These are phyloP conservation scores for Acleris laterana DNA, from an alignment of 2,888 invertebrate genomes.

Conservation along the genomic window DNA sequence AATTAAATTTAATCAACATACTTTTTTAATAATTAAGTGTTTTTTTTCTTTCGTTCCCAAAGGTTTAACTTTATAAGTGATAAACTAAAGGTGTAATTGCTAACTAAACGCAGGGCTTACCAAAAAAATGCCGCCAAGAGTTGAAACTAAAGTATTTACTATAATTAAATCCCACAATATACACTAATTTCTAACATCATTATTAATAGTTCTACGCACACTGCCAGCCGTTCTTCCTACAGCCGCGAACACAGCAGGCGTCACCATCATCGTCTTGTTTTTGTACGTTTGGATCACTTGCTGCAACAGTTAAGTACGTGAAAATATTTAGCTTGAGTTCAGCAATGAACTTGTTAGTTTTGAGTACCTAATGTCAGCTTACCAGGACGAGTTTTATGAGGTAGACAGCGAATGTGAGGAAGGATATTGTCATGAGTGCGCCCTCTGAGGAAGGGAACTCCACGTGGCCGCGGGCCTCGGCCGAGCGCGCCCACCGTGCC, in stretches of 20 bases:
- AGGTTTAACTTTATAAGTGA: too few species aligned
- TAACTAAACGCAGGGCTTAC: background rate
- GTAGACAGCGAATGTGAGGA: conserved; percentile 93
- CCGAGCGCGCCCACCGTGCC: conserved; percentile 49
- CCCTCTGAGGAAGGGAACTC: conserved; percentile 93
- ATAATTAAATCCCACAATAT: background rate
- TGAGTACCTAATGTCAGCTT: conserved; percentile 51
- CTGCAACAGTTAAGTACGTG: conserved; percentile 72
- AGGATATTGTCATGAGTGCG: conserved; percentile 92
- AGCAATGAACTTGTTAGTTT: background rate
- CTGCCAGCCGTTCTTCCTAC: conserved; percentile 57
- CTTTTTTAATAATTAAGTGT: too few species aligned
- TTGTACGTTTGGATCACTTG: conserved; percentile 88
- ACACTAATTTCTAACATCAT: background rate
- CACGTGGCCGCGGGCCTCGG: conserved; percentile 79
- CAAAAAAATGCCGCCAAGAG: background rate
- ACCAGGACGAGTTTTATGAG: conserved; percentile 93
- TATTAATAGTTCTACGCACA: conserved; percentile 8
- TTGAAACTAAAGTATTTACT: background rate
- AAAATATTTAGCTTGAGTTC: background rate
- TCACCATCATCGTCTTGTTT: conserved; percentile 82
- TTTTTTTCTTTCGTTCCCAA: too few species aligned
- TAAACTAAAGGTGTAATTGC: background rate
- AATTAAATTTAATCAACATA: too few species aligned
- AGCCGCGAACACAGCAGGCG: conserved; percentile 74